phyloP scores from a whole-genome alignment of 2,797 vertebrate genomes.

The Podarcis siculus region DNA sequence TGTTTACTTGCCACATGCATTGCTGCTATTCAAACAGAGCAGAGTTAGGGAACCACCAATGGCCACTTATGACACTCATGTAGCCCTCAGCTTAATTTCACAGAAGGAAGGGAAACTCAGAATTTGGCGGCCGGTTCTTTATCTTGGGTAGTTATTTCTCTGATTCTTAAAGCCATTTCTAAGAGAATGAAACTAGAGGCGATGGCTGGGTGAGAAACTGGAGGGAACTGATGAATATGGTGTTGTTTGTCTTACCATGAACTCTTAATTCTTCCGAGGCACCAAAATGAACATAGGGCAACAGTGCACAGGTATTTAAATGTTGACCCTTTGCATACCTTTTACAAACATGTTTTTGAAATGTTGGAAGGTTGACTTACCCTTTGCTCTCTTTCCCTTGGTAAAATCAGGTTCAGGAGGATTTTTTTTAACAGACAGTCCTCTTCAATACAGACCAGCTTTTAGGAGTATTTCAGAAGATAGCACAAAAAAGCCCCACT shows the following conservation, averaged over 20 bases:
- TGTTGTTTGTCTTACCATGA: slow-evolving; percentile 47
- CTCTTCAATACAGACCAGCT: slow-evolving; percentile 49
- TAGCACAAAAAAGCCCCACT: slow-evolving; percentile 23
- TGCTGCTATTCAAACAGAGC: too few species aligned
- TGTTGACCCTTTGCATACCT: neutral
- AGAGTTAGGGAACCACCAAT: too few species aligned
- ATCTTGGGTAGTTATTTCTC: neutral
- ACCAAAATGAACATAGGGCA: neutral
- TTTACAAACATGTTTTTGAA: neutral
- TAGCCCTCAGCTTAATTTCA: too few species aligned
- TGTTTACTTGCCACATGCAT: too few species aligned
- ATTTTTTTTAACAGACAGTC: slow-evolving; percentile 20
- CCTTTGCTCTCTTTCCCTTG: slow-evolving; percentile 4
- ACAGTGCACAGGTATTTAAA: neutral
- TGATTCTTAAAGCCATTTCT: neutral
- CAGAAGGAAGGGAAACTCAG: too few species aligned
- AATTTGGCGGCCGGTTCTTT: neutral
- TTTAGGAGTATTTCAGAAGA: slow-evolving; percentile 26
- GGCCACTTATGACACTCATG: too few species aligned
- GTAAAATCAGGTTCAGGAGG: slow-evolving; percentile 11
- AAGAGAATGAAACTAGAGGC: neutral
- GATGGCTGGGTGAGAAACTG: neutral
- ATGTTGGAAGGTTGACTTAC: slow-evolving; percentile 4
- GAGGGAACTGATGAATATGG: slow-evolving; percentile 42
- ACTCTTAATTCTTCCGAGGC: slow-evolving; percentile 14